phyloP scores from a whole-genome alignment of 2,888 invertebrate species.

The Pycnomerus fuliginosus region DNA sequence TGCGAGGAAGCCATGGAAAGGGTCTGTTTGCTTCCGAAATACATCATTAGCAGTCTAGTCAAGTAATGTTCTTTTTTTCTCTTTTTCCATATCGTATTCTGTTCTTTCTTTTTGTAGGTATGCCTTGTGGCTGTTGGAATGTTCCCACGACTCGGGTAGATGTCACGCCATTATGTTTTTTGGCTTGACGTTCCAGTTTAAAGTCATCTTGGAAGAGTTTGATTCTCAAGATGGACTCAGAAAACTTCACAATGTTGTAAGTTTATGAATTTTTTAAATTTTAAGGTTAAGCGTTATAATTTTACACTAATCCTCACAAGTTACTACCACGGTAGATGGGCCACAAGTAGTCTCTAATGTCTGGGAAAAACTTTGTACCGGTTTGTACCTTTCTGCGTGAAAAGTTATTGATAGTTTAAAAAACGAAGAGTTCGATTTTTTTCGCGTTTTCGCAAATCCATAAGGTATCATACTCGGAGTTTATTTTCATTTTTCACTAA shows the following conservation, averaged over 20 bases:
- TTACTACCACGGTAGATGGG: too few species aligned
- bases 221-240: constrained; percentile 91
- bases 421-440: too few species aligned
- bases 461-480: too few species aligned
- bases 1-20: constrained; percentile 98
- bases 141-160: constrained; percentile 91
- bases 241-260: constrained; percentile 90
- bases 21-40: constrained; percentile 82
- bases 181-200: constrained; percentile 89
- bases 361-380: too few species aligned
- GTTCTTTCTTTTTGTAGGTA: constrained; percentile 60
- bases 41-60: constrained; percentile 74
- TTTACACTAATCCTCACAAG: constrained; percentile 1
- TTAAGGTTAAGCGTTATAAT: neutral
- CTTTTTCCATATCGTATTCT: constrained; percentile 1
- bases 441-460: too few species aligned
- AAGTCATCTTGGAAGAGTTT: constrained; percentile 90
- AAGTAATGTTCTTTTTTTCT: constrained; percentile 53
- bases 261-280: constrained; percentile 20
- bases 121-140: constrained; percentile 92
- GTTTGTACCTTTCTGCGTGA: too few species aligned
- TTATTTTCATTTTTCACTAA: too few species aligned
- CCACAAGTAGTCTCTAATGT: too few species aligned
- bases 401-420: too few species aligned
- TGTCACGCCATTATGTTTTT: constrained; percentile 99